Percentiles rank a stretch among this genome's conserved stretches.
phyloP scores from a whole-genome alignment of 2,797 vertebrate genomes.

The Crax fasciolata region DNA sequence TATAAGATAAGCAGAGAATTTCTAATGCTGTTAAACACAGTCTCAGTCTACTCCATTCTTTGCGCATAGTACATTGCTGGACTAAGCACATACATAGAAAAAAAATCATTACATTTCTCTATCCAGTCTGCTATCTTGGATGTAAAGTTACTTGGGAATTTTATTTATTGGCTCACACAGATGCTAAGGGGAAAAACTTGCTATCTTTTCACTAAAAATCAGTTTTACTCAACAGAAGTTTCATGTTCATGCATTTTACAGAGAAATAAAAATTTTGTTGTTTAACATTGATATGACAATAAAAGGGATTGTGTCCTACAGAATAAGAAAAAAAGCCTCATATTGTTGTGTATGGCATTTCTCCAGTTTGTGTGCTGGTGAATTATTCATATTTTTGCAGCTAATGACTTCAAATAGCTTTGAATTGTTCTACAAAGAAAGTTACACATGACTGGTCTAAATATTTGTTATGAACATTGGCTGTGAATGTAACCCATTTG shows the following conservation, averaged over 20 bases:
- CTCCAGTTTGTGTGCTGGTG: neutral
- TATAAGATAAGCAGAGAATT: neutral
- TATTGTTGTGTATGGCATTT: neutral
- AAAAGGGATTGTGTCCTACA: neutral
- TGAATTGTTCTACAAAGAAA: neutral
- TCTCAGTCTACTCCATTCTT: neutral
- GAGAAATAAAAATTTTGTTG: neutral
- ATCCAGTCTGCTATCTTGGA: neutral
- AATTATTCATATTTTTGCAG: neutral
- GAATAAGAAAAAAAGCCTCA: neutral
- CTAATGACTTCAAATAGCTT: neutral
- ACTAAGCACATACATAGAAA: neutral
- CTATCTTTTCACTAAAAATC: neutral
- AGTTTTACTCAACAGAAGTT: neutral
- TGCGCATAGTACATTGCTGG: neutral
- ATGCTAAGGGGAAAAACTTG: slow-evolving; percentile 32
- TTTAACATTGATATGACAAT: neutral
- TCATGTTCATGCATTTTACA: neutral
- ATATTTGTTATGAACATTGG: neutral
- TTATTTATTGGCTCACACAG: slow-evolving; percentile 29
- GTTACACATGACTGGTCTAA: neutral
- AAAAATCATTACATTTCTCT: neutral
- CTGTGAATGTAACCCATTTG: neutral
- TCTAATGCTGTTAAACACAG: neutral
- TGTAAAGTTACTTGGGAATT: neutral